These are phyloP conservation scores for Axis porcinus DNA, from an alignment of 2,113 vertebrate species.

Conservation along the genomic window DNA sequence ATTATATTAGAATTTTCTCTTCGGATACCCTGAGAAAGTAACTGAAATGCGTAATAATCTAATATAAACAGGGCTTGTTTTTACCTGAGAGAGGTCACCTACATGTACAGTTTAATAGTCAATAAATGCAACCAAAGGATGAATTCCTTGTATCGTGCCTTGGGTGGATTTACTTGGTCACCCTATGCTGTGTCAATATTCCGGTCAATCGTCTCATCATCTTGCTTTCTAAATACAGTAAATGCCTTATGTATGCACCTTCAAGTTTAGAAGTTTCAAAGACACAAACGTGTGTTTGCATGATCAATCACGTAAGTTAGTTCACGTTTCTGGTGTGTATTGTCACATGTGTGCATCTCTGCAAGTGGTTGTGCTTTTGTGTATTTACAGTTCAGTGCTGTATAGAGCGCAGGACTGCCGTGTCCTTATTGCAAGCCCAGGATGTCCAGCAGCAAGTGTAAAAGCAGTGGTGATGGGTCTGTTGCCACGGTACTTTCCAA, in stretches of 20 bases:
- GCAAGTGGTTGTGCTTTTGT: neutral
- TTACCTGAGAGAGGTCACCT: neutral
- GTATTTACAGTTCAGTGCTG: accelerated
- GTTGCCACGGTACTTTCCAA: neutral
- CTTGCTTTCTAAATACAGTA: neutral
- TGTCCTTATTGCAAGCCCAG: neutral
- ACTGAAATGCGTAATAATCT: neutral
- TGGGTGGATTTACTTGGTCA: neutral
- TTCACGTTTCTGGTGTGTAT: neutral
- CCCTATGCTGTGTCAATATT: neutral
- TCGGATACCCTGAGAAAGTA: neutral
- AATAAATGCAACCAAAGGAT: neutral
- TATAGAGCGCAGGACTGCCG: accelerated
- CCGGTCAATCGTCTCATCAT: neutral
- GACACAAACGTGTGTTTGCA: neutral
- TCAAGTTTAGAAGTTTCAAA: neutral
- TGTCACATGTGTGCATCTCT: neutral
- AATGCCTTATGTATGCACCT: neutral
- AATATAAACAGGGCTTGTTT: neutral
- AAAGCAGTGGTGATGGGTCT: neutral
- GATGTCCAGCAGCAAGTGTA: neutral
- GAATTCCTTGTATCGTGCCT: neutral
- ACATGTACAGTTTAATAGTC: neutral
- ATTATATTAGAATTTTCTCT: neutral
- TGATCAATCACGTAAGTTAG: neutral